These are phyloP conservation scores for Epinephelus fuscoguttatus DNA, from an alignment of 2,113 vertebrate genomes.

Conservation along the genomic window DNA sequence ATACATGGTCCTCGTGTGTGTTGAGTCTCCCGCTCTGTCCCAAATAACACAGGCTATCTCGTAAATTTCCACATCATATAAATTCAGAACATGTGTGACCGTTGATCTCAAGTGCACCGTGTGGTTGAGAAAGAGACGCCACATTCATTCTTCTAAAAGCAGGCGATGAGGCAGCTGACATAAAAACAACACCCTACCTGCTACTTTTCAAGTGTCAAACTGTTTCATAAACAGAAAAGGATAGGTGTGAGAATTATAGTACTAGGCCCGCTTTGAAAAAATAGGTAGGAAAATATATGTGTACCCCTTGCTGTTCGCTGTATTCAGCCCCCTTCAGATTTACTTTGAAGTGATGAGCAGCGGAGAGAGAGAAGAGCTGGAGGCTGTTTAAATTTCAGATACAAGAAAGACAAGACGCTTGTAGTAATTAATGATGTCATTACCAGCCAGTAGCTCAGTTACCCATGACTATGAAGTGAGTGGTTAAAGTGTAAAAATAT, in stretches of 20 bases:
- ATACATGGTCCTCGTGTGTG: not conserved
- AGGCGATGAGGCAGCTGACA: conserved; percentile 1
- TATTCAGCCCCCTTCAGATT: not conserved
- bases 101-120: not conserved
- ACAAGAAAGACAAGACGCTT: conserved; percentile 9
- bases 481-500: not conserved
- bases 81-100: conserved; percentile 32
- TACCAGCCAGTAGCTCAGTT: conserved; percentile 13
- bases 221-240: conserved; percentile 39
- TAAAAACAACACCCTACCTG: conserved; percentile 15
- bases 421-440: conserved; percentile 42
- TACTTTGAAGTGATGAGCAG: conserved; percentile 10
- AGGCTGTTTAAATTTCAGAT: conserved; percentile 25
- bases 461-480: conserved; percentile 4
- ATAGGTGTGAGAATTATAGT: conserved; percentile 19
- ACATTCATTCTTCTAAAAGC: not conserved
- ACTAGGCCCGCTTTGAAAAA: not conserved
- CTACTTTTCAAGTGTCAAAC: conserved; percentile 26
- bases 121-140: not conserved
- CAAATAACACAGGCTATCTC: not conserved
- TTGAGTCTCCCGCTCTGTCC: not conserved
- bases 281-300: not conserved
- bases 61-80: conserved; percentile 12
- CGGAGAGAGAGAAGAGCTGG: not conserved
- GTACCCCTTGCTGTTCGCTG: not conserved